phyloP scores from a whole-genome alignment of 2,113 vertebrate species.

The Phalacrocorax pelagicus region DNA sequence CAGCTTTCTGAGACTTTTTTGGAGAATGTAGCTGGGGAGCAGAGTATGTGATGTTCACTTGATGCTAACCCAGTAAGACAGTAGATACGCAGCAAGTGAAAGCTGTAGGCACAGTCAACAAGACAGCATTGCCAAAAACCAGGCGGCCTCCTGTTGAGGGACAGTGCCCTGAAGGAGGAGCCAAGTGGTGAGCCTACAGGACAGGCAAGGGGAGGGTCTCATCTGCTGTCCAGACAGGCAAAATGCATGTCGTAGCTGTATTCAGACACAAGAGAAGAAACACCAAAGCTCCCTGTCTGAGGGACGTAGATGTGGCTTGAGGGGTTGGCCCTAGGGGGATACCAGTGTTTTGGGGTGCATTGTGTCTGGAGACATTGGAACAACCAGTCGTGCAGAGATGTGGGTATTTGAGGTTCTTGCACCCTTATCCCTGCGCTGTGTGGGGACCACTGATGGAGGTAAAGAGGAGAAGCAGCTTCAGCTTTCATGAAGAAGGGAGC shows the following conservation, averaged over 20 bases:
- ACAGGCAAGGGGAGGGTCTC: neutral
- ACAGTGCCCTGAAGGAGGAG: neutral
- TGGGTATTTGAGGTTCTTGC: neutral
- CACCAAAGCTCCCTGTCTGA: neutral
- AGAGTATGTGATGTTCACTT: neutral
- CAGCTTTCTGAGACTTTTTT: neutral
- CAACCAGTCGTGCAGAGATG: rapidly evolving
- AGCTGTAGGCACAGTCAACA: neutral
- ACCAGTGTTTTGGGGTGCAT: neutral
- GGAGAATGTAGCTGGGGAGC: neutral
- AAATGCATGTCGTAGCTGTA: neutral
- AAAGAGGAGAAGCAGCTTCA: neutral
- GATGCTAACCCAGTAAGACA: neutral
- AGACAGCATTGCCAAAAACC: neutral
- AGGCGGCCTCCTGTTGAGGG: neutral
- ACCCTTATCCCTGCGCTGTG: neutral
- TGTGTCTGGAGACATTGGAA: neutral
- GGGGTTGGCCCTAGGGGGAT: neutral
- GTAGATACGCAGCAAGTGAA: neutral
- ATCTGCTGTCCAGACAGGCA: neutral
- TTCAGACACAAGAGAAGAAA: neutral
- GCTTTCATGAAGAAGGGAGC: neutral
- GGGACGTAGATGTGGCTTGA: rapidly evolving
- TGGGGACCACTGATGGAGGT: neutral
- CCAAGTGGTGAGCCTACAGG: neutral